Conservation (phyloP, 2,797 vertebrate genomes). For the Hemibagrus guttatus region DNA sequence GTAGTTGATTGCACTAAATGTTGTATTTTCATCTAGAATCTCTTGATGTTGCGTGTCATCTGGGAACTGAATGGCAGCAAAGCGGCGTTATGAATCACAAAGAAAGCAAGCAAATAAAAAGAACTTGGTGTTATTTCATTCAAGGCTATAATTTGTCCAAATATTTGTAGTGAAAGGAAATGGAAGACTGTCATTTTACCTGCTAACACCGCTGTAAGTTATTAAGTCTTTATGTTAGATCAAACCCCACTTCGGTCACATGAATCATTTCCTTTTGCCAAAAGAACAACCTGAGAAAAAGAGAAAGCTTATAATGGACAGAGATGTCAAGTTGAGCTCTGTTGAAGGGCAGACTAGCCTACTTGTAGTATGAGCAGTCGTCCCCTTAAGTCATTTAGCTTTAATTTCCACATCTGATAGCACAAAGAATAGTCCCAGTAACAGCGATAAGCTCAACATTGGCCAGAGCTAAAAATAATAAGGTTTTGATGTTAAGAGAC, state of each 20-base stretch:
- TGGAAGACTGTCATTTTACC: not conserved
- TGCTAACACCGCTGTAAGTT: not conserved
- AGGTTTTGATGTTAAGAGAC: slow-evolving; percentile 84
- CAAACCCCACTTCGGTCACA: not conserved
- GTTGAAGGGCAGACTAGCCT: slow-evolving; percentile 82
- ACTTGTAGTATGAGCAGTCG: slow-evolving; percentile 78
- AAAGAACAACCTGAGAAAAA: slow-evolving; percentile 66
- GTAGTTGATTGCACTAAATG: not conserved
- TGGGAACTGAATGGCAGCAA: not conserved
- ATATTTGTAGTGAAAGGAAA: not conserved
- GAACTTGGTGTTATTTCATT: not conserved
- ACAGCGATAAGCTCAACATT: slow-evolving; percentile 81
- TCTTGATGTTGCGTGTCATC: not conserved
- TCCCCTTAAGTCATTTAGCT: slow-evolving; percentile 85
- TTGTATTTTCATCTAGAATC: not conserved
- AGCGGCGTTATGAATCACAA: not conserved
- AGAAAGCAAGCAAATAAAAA: not conserved
- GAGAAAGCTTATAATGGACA: slow-evolving; percentile 59
- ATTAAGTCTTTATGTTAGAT: not conserved
- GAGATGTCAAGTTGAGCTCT: slow-evolving; percentile 75
- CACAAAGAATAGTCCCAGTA: slow-evolving; percentile 78
- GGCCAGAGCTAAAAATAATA: slow-evolving; percentile 85
- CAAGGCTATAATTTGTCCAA: not conserved
- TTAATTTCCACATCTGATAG: slow-evolving; percentile 85
- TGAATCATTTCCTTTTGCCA: slow-evolving; percentile 46